Percentiles rank a stretch among this genome's conserved stretches.
These are phyloP conservation scores for Andinoacara biseriatus DNA, from an alignment of 2,113 vertebrate genomes.

Conservation along the genomic window DNA sequence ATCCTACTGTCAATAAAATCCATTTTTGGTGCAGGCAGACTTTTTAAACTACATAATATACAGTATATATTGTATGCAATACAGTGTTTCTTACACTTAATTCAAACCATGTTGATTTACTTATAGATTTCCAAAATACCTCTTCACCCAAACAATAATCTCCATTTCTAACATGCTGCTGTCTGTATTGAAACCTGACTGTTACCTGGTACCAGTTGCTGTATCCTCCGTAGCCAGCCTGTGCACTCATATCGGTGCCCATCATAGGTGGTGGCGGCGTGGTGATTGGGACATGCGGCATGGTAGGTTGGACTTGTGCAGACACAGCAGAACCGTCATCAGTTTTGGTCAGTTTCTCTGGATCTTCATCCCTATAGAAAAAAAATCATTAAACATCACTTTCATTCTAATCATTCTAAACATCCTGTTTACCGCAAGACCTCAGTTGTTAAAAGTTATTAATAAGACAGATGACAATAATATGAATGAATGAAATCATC, in stretches of 20 bases:
- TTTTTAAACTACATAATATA: no score
- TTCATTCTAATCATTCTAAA: background rate
- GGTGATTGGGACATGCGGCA: conserved; percentile 72
- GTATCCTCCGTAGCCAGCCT: conserved; percentile 75
- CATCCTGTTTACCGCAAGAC: background rate
- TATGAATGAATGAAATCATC: background rate
- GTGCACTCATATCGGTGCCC: conserved; percentile 67
- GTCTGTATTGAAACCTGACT: background rate
- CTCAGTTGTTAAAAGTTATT: background rate
- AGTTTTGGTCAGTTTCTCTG: conserved; percentile 77
- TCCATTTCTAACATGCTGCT: no score
- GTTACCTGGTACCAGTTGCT: conserved; percentile 84
- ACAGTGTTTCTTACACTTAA: background rate
- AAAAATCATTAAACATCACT: background rate
- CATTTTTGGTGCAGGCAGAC: background rate
- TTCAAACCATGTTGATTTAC: background rate
- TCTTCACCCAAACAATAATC: background rate
- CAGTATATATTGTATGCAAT: no score
- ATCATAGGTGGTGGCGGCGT: conserved; percentile 75
- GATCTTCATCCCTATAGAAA: conserved; percentile 73
- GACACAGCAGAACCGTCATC: conserved; percentile 68
- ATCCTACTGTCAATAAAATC: background rate
- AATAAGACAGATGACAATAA: background rate
- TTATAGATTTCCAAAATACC: background rate
- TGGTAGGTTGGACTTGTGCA: conserved; percentile 45